Evolutionary conservation across 2,113 vertebrate species (phyloP), one percentile per base, ranked within the genome.

Genomic region (Phrynosoma blainvillii): DNA sequence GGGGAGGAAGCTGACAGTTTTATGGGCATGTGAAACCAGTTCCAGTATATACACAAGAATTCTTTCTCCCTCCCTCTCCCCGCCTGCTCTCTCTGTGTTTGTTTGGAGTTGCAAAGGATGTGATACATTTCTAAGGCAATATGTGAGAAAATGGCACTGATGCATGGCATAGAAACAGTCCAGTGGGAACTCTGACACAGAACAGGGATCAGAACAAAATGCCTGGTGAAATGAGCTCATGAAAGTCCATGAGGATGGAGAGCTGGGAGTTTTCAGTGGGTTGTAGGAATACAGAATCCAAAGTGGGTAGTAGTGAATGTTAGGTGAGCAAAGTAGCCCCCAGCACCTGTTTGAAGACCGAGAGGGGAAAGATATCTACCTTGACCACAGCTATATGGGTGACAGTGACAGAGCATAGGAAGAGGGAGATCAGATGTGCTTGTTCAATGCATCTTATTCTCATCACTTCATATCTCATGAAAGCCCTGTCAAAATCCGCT

Each of bases 121-220:
- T 81, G 88, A 90, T 89, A 85, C 87, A 91, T 91, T 93, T 91
- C 89, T 89, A 90, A 66, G 85, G 89, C 92, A 89, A 89, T 82
- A 73, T 87, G 77, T 88, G 92, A 77, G 84, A 90, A 93, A 95
- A 90, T 23, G 86, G 65, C 21, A 79, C 54, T 59, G 4, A 13
- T 30, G n/a, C 84, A 9, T 27, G 75, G 32, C 47, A 59, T 23
- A 25, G 23, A 71, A 54, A 54, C 21, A 2, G 56, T 9, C 74
- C 8, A 3, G 9, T 27, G 36, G 56, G 74, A 23, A 77, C 10
- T 16, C n/a, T 66, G 42, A 11, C 7, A 11, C 65, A 70, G 32
- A 3, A 27, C 5, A 1, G 21, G n/a, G 47, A 70, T 13, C 21
- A 25, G 59, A 52, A 85, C 1, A 2, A n/a, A 18, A 36, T 16